Base-by-base conservation (phyloP, 2,113 vertebrate species). In the Telmatochromis sp. region DNA sequence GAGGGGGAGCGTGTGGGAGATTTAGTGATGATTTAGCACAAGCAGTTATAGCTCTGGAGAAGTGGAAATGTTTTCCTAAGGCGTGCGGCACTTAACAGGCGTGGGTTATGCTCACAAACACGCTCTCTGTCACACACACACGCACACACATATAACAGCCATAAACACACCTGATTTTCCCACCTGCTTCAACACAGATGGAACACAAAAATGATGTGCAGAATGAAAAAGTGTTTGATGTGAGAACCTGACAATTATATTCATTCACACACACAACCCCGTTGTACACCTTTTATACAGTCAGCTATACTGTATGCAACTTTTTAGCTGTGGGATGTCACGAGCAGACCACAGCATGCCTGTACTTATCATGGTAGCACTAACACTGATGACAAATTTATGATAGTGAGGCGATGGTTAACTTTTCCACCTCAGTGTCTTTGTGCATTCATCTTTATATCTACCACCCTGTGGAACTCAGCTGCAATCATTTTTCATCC, bases 61-160 rank as follows among this genome's bases (percentile, higher is more conserved):
- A 88, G 81, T 86, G 90, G 87, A 93, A 95, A 94, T 93, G 92
- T 95, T 95, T 94, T 95, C 86, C 92, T 91, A 89, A 87, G 89
- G 89, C 85, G 60, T 71, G 81, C 53, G 78, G 89, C 91, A 91
- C 91, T 93, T 91, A 90, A 88, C 90, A 88, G 87, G 87, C 65
- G 3, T 33, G 21, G 55, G 83, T 81, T 86, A 82, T 86, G 31
- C 42, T 83, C 57, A 86, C 58, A 88, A 60, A 92, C 68, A 87
- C 35, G 3, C 82, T 9, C 58, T 35, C 81, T 37, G 75, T 65
- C 47, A 53, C 50, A 60, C 63, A 60, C 86, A 65, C 82, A 75
- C 78, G 17, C 73, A 60, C 63, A 78, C 81, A 79, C 55, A 73
- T 23, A 83, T 84, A 93, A 15, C 71, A 33, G 81, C 28, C 83